Conservation (phyloP, 2,888 invertebrate species). For the Carterocephalus palaemon region DNA sequence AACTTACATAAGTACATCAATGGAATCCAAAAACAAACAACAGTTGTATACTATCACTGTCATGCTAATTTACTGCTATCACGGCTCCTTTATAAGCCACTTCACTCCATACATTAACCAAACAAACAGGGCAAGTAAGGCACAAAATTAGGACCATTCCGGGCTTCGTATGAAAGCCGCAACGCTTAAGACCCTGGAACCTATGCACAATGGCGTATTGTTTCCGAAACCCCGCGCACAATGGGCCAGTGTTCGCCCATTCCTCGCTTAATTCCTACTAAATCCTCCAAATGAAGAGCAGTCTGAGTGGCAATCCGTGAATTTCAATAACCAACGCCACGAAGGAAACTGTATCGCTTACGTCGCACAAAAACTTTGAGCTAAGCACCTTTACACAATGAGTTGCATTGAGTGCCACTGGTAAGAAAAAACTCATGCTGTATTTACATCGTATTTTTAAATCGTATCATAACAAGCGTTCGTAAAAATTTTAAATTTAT, state of each 20-base stretch:
- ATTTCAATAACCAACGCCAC: conserved; percentile 52
- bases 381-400: conserved; percentile 8
- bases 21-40: conserved; percentile 4
- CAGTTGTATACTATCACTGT: not conserved
- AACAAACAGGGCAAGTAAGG: conserved; percentile 19
- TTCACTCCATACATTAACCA: conserved; percentile 22
- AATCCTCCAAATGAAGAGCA: conserved; percentile 59
- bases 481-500: too few species aligned
- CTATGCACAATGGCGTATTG: conserved; percentile 62
- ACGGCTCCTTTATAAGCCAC: conserved; percentile 20
- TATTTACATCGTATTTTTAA: too few species aligned
- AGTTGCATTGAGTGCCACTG: conserved; percentile 7
- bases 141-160: conserved; percentile 22
- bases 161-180: conserved; percentile 34
- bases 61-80: conserved; percentile 18
- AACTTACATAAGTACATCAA: too few species aligned
- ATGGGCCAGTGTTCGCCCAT: conserved; percentile 54
- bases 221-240: conserved; percentile 54
- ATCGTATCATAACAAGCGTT: too few species aligned
- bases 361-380: conserved; percentile 52
- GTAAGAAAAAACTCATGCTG: conserved; percentile 25
- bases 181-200: conserved; percentile 39
- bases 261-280: conserved; percentile 59
- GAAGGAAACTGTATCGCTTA: conserved; percentile 55
- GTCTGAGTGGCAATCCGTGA: conserved; percentile 58